A percentile compares a stretch with the other conserved stretches of the same genome.
These are phyloP conservation scores for Coboldia fuscipes DNA, from an alignment of 1,140 invertebrate species.

Conservation along the genomic window DNA sequence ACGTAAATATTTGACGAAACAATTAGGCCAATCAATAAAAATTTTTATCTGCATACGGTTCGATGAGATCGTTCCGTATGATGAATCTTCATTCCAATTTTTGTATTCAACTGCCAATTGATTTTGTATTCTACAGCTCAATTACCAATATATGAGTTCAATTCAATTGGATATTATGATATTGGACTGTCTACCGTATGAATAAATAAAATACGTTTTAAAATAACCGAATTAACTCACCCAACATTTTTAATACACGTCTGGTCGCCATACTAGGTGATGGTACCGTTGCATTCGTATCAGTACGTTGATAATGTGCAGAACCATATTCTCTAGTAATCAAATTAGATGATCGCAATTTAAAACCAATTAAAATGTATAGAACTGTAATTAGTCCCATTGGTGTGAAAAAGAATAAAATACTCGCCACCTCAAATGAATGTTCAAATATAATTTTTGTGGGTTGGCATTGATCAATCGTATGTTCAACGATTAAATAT, in stretches of 20 bases:
- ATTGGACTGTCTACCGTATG: too few relatives aligned
- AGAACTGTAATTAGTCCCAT: slow-evolving; percentile 51
- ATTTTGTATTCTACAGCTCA: not conserved
- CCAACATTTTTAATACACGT: slow-evolving; percentile 38
- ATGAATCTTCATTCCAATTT: not conserved
- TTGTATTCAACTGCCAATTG: not conserved
- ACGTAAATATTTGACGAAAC: not conserved
- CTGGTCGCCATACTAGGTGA: slow-evolving; percentile 17
- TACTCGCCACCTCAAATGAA: slow-evolving; percentile 47
- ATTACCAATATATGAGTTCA: not conserved
- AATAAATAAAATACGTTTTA: too few relatives aligned
- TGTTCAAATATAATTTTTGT: slow-evolving; percentile 30
- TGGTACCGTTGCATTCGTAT: not conserved
- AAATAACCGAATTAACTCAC: slow-evolving; percentile 30
- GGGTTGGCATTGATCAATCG: slow-evolving; percentile 6
- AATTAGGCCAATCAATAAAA: not conserved
- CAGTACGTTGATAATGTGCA: not conserved
- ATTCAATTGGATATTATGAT: not conserved
- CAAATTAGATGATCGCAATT: slow-evolving; percentile 29
- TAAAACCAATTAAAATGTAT: slow-evolving; percentile 45
- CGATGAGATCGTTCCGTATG: not conserved
- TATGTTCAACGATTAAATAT: not conserved
- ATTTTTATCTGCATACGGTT: not conserved
- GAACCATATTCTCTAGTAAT: slow-evolving; percentile 2
- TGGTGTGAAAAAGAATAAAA: slow-evolving; percentile 56